Percentiles rank a stretch among this genome's conserved stretches.
These are phyloP conservation scores for Tribolium madens DNA, from an alignment of 1,140 invertebrate genomes.

Conservation along the genomic window DNA sequence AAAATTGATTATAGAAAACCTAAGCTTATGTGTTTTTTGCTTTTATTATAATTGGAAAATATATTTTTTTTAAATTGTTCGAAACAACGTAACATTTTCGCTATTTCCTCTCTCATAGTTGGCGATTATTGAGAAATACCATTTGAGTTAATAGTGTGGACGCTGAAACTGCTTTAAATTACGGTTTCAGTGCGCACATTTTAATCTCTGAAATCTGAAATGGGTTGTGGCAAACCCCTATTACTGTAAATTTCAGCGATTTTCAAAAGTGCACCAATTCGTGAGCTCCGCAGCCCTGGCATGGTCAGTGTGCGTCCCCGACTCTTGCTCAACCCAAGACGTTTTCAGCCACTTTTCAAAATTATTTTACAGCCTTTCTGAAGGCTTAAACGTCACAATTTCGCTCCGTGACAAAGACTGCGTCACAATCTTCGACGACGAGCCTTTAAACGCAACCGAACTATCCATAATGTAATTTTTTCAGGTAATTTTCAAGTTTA, in stretches of 20 bases:
- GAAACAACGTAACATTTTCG: too few relatives aligned
- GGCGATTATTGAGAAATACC: too few relatives aligned
- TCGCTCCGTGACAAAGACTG: conserved; percentile 35
- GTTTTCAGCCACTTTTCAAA: conserved; percentile 46
- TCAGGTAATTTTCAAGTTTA: background rate
- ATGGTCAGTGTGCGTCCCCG: conserved; percentile 50
- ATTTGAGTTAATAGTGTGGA: too few relatives aligned
- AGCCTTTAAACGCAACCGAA: conserved; percentile 12
- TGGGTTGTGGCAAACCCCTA: too few relatives aligned
- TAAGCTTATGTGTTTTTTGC: too few relatives aligned
- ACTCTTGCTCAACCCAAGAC: conserved; percentile 38
- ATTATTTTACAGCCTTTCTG: conserved; percentile 26
- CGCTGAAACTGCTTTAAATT: too few relatives aligned
- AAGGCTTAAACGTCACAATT: conserved; percentile 44
- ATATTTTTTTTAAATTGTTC: too few relatives aligned
- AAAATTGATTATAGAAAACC: too few relatives aligned
- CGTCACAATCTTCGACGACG: conserved; percentile 38
- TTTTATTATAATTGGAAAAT: too few relatives aligned
- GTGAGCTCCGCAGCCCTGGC: conserved; percentile 30
- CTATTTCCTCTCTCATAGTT: too few relatives aligned
- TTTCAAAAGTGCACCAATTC: conserved; percentile 17
- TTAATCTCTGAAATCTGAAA: too few relatives aligned
- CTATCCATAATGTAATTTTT: conserved; percentile 20
- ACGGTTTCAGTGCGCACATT: too few relatives aligned
- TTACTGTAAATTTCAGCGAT: conserved; percentile 4